Conservation (phyloP, 2,113 vertebrate genomes). For the Cyanistes caeruleus region DNA sequence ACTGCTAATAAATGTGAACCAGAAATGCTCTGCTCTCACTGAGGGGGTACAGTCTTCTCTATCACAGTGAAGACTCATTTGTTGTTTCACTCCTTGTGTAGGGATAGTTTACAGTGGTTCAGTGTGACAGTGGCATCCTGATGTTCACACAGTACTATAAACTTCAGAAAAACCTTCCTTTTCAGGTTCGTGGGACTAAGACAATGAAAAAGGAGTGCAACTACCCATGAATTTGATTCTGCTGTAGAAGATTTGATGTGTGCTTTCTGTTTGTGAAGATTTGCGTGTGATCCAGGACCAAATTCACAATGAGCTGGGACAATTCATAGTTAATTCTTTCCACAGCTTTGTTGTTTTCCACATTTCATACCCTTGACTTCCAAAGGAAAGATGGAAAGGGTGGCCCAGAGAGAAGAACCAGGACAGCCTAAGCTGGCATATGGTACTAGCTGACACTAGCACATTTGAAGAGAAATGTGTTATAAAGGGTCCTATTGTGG, state of each 20-base stretch:
- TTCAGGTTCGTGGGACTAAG: background rate
- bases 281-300: background rate
- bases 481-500: background rate
- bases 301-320: background rate
- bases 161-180: background rate
- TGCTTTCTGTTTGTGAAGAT: background rate
- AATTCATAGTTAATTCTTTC: background rate
- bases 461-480: background rate
- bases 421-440: background rate
- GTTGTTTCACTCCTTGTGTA: background rate
- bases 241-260: background rate
- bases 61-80: background rate
- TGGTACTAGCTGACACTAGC: background rate
- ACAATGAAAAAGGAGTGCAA: background rate
- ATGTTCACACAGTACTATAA: background rate
- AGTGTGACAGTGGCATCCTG: background rate
- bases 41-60: background rate
- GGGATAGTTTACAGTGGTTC: background rate
- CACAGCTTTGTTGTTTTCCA: background rate
- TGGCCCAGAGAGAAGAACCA: background rate
- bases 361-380: background rate
- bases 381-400: background rate
- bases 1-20: conserved; percentile 21
- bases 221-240: background rate
- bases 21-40: background rate